Conservation (phyloP, 2,888 invertebrate species). For the Leptothorax acervorum region DNA sequence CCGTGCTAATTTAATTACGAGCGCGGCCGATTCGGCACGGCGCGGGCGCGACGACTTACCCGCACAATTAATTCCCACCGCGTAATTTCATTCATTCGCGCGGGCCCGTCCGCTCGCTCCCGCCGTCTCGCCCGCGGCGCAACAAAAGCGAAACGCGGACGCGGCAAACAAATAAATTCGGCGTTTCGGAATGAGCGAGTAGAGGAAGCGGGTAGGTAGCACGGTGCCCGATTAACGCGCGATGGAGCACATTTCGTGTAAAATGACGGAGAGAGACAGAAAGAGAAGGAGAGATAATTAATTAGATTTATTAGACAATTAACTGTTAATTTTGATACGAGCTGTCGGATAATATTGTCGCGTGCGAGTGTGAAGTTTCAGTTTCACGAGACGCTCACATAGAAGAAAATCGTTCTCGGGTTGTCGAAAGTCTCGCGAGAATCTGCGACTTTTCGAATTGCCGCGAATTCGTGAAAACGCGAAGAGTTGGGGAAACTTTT, state of each 20-base stretch:
- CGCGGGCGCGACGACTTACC: conserved; percentile 49
- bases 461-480: background rate
- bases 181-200: background rate
- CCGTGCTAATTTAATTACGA: conserved; percentile 67
- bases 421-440: background rate
- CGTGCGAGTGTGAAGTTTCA: background rate
- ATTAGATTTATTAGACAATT: background rate
- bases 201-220: background rate
- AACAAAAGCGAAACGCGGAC: conserved; percentile 29
- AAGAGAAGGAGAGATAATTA: background rate
- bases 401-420: background rate
- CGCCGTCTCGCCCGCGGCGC: background rate
- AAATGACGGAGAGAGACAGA: background rate
- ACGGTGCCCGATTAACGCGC: background rate
- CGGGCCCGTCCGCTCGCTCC: background rate
- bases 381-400: background rate
- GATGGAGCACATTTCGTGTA: background rate
- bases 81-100: conserved; percentile 74
- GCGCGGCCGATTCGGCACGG: conserved; percentile 22
- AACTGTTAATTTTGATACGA: background rate
- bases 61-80: conserved; percentile 74
- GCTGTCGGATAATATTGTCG: background rate
- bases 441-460: background rate
- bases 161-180: conserved; percentile 39
- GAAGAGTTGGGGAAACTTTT: background rate